phyloP scores from a whole-genome alignment of 2,113 vertebrate species.

The Echinops telfairi region DNA sequence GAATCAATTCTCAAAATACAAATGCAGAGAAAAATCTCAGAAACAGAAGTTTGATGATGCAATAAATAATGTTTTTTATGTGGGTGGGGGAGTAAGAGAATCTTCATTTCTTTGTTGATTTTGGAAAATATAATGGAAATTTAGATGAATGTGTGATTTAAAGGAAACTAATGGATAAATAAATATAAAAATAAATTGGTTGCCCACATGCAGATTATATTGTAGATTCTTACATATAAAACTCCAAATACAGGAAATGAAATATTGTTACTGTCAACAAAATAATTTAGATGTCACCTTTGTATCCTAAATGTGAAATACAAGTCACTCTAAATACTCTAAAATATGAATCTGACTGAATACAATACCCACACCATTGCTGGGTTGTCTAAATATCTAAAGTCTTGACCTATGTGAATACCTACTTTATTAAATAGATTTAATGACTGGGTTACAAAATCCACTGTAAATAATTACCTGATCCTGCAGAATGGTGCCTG shows the following conservation, averaged over 20 bases:
- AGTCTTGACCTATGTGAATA: background rate
- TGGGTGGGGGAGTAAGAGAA: background rate
- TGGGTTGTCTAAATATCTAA: background rate
- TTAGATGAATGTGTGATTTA: background rate
- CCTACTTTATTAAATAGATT: background rate
- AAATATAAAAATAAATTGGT: background rate
- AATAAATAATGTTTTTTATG: slow-evolving; percentile 4
- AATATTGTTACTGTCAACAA: background rate
- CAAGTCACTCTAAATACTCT: background rate
- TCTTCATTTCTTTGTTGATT: background rate
- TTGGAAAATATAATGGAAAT: background rate
- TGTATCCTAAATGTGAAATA: background rate
- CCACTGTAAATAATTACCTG: background rate
- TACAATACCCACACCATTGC: background rate
- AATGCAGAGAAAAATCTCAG: background rate
- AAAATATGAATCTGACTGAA: too few relatives aligned
- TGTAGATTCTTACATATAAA: background rate
- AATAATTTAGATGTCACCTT: background rate
- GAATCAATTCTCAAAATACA: too few relatives aligned
- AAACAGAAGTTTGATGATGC: background rate
- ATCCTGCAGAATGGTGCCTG: background rate
- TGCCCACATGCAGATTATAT: background rate
- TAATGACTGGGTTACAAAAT: background rate
- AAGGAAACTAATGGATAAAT: background rate
- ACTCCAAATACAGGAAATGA: slow-evolving; percentile 19